A percentile compares a stretch with the other conserved stretches of the same genome.
phyloP scores from a whole-genome alignment of 2,113 vertebrate genomes.

The Falcunculus frontatus region DNA sequence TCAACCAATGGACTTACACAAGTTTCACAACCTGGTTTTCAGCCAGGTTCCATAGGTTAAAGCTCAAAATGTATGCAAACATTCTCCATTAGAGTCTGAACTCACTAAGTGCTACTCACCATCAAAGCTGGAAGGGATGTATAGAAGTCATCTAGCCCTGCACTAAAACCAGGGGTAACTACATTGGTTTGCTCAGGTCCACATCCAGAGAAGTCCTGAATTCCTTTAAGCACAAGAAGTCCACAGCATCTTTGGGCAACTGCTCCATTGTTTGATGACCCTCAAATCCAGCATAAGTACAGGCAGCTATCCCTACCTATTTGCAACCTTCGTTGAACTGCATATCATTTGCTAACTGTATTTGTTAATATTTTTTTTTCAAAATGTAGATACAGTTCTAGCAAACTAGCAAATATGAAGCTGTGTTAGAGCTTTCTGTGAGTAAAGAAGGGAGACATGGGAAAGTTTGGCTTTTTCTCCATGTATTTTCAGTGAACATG shows the following conservation, averaged over 20 bases:
- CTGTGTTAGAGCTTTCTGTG: background rate
- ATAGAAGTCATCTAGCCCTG: background rate
- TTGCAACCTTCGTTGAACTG: background rate
- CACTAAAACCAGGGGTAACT: background rate
- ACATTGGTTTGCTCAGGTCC: background rate
- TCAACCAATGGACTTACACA: background rate
- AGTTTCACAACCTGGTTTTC: background rate
- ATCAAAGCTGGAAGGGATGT: background rate
- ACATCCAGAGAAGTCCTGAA: background rate
- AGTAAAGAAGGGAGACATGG: background rate
- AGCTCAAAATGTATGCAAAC: rapidly evolving
- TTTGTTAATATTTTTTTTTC: background rate
- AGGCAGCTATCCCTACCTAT: background rate
- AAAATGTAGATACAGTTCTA: background rate
- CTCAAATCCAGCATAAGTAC: background rate
- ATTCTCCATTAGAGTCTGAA: background rate
- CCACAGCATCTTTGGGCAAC: background rate
- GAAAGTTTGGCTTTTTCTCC: background rate
- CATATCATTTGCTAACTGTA: background rate
- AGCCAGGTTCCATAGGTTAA: background rate
- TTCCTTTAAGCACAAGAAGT: background rate
- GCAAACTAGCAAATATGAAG: background rate
- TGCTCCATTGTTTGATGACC: background rate
- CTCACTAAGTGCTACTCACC: background rate
- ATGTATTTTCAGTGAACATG: background rate